Conservation (phyloP, 2,113 vertebrate species). For the Sakesphorus luctuosus region DNA sequence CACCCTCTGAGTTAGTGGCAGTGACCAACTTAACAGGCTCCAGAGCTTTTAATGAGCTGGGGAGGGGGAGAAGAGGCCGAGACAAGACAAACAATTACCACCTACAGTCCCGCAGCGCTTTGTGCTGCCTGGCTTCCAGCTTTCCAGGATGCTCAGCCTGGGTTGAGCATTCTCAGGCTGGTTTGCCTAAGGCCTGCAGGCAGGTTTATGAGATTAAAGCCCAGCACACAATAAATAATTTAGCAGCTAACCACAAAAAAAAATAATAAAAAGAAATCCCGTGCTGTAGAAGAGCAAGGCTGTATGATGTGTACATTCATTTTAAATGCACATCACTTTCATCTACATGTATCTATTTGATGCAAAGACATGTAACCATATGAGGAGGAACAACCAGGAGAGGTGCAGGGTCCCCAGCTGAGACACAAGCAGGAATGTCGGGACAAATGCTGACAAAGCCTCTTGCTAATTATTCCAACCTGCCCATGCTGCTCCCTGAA, state of each 20-base stretch:
- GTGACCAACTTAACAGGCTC: background rate
- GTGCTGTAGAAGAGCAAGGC: conserved; percentile 15
- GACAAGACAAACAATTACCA: background rate
- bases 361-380: background rate
- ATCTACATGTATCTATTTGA: conserved; percentile 1
- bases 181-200: conserved; percentile 27
- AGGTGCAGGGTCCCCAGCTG: background rate
- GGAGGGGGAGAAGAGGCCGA: background rate
- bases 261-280: background rate
- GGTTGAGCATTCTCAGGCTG: conserved; percentile 9
- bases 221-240: conserved; percentile 75
- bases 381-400: background rate
- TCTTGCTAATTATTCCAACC: background rate
- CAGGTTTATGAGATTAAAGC: conserved; percentile 79
- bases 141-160: background rate
- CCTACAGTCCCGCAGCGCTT: background rate
- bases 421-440: background rate
- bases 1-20: background rate
- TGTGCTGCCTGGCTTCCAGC: background rate
- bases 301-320: conserved; percentile 54
- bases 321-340: conserved; percentile 48
- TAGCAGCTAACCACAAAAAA: conserved; percentile 58
- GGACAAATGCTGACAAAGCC: background rate
- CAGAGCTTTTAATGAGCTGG: conserved; percentile 18
- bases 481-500: background rate